Percentiles rank a stretch among this genome's conserved stretches.
Conservation (phyloP, 2,113 vertebrate genomes). For the Prolemur simus region DNA sequence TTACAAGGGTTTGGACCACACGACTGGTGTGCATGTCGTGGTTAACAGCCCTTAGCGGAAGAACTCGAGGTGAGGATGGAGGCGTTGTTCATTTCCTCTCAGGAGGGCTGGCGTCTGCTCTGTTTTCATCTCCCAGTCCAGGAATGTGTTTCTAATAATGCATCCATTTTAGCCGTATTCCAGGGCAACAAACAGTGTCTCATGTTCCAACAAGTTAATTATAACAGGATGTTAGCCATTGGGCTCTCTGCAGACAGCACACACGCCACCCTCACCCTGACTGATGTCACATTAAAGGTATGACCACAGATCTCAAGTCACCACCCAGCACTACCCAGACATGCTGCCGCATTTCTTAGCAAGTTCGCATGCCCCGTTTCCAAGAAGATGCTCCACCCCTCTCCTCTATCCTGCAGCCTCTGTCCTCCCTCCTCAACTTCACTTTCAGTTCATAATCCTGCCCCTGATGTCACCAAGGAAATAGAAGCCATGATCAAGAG, state of each 20-base stretch:
- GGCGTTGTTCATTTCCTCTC: background rate
- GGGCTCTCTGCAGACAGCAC: background rate
- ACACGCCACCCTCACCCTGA: background rate
- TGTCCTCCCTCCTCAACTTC: background rate
- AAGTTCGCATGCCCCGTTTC: background rate
- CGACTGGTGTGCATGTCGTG: background rate
- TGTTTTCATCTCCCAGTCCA: background rate
- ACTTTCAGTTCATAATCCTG: background rate
- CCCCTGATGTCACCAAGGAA: background rate
- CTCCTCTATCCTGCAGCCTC: background rate
- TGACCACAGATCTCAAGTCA: background rate
- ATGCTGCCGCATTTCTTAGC: background rate
- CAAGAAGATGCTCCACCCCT: background rate
- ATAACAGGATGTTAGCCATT: background rate
- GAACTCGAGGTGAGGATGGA: background rate
- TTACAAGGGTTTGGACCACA: background rate
- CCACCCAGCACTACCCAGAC: background rate
- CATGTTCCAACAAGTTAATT: background rate
- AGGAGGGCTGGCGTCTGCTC: background rate
- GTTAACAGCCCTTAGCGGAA: background rate
- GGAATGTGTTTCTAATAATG: background rate
- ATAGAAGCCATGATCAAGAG: background rate
- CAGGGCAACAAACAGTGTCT: background rate
- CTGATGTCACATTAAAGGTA: background rate
- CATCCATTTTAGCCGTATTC: background rate